A percentile compares a stretch with the other conserved stretches of the same genome.
Evolutionary conservation across 2,797 vertebrate genomes (phyloP).

Genomic region (Micrastur ruficollis): DNA sequence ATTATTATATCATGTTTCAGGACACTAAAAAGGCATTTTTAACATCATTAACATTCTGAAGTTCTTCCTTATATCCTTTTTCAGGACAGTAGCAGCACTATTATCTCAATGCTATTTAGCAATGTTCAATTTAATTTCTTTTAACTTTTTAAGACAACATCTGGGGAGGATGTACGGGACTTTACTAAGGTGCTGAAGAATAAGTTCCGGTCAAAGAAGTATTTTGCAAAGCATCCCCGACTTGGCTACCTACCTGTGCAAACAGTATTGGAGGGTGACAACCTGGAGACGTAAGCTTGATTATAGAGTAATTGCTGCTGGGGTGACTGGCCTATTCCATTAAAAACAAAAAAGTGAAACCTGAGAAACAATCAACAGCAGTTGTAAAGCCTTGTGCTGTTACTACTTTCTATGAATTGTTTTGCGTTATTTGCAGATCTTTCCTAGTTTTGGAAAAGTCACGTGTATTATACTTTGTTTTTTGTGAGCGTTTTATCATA

Average conservation of each 20-base stretch:
- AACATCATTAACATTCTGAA: neutral
- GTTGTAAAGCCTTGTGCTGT: neutral
- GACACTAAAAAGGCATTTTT: neutral
- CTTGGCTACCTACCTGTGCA: slow-evolving; percentile 96
- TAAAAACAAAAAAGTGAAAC: neutral
- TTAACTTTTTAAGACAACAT: slow-evolving; percentile 85
- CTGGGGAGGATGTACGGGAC: slow-evolving; percentile 95
- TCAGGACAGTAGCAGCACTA: neutral
- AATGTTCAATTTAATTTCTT: neutral
- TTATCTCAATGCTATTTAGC: neutral
- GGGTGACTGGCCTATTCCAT: neutral
- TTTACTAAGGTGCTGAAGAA: slow-evolving; percentile 99
- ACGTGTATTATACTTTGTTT: neutral
- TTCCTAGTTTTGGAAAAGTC: neutral
- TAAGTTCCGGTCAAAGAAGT: slow-evolving; percentile 97
- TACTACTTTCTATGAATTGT: neutral
- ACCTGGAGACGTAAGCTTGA: slow-evolving; percentile 92
- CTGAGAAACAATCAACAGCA: neutral
- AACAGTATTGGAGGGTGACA: slow-evolving; percentile 95
- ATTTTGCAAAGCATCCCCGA: slow-evolving; percentile 94
- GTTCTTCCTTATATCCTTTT: neutral
- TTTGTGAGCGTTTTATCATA: neutral
- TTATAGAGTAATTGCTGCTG: neutral
- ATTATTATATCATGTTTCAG: neutral
- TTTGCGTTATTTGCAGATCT: neutral